Percentiles rank a stretch among this genome's conserved stretches.
These are phyloP conservation scores for Littorina saxatilis DNA, from an alignment of 1,140 invertebrate species.

Conservation along the genomic window DNA sequence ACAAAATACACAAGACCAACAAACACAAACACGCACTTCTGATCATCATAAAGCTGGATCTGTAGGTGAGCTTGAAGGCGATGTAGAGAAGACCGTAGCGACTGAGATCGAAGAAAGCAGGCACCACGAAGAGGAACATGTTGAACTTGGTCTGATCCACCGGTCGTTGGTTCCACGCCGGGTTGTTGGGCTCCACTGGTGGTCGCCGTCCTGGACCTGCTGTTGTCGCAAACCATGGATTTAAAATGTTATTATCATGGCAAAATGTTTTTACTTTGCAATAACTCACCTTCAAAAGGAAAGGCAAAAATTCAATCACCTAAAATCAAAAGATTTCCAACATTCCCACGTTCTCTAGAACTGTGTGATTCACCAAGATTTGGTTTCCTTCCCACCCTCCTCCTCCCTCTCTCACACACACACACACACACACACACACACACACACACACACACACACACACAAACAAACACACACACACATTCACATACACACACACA, in stretches of 20 bases:
- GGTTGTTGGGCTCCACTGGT: background rate
- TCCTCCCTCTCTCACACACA: no score
- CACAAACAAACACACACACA: no score
- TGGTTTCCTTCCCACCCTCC: no score
- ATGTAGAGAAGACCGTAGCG: conserved; percentile 25
- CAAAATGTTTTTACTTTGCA: background rate
- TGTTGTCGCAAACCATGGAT: background rate
- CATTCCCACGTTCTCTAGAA: no score
- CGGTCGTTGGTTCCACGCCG: conserved; percentile 25
- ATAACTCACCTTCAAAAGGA: background rate
- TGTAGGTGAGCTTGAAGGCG: conserved; percentile 23
- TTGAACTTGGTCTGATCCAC: conserved; percentile 34
- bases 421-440: no score
- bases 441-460: no score
- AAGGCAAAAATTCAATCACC: background rate
- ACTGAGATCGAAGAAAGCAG: conserved; percentile 29
- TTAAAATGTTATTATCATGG: background rate
- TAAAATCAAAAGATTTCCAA: no score
- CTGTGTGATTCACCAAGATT: no score
- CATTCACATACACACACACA: no score
- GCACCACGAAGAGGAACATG: conserved; percentile 25
- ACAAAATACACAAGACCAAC: no score
- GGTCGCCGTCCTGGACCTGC: background rate
- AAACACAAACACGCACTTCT: conserved; percentile 17
- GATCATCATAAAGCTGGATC: conserved; percentile 27